Evolutionary conservation across 2,113 vertebrate species (phyloP), one percentile per base, ranked within the genome.

Genomic region (Podocnemis expansa): DNA sequence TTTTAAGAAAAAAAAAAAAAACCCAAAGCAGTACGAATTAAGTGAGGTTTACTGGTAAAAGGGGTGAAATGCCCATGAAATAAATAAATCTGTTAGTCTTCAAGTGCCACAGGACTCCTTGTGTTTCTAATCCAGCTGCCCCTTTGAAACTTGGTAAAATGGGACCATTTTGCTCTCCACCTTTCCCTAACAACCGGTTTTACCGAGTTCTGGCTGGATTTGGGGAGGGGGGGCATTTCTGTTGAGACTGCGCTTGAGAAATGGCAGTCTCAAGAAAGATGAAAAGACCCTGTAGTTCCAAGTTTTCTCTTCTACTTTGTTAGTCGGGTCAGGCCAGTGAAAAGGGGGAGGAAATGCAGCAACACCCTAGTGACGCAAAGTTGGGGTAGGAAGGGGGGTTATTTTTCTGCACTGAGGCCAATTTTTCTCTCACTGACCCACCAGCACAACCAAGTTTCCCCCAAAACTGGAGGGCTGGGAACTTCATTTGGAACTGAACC

Each of bases 91-190:
- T n/a, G n/a, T n/a, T n/a, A n/a, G n/a, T n/a, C n/a, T n/a, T n/a
- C n/a, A n/a, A n/a, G n/a, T n/a, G n/a, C n/a, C n/a, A n/a, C n/a
- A n/a, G n/a, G n/a, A n/a, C n/a, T n/a, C n/a, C n/a, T n/a, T n/a
- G n/a, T n/a, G n/a, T n/a, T n/a, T n/a, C n/a, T n/a, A n/a, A n/a
- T n/a, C n/a, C n/a, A n/a, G n/a, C n/a, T n/a, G n/a, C n/a, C n/a
- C n/a, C n/a, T n/a, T n/a, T n/a, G n/a, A n/a, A n/a, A n/a, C n/a
- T n/a, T n/a, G n/a, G 21, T 84, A 21, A 78, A 21, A 60, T 31
- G 29, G 25, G 22, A 86, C 31, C 0, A 0, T 2, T 2, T 47
- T 29, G 4, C 63, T n/a, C 9, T 49, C 80, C 84, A 45, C 6
- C 4, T 86, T 82, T 84, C 24, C 5, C 58, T 25, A 5, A 0